Evolutionary conservation across 1,140 invertebrate genomes (phyloP), one percentile per base, ranked within the genome.

Genomic region (Neocloeon triangulifer): DNA sequence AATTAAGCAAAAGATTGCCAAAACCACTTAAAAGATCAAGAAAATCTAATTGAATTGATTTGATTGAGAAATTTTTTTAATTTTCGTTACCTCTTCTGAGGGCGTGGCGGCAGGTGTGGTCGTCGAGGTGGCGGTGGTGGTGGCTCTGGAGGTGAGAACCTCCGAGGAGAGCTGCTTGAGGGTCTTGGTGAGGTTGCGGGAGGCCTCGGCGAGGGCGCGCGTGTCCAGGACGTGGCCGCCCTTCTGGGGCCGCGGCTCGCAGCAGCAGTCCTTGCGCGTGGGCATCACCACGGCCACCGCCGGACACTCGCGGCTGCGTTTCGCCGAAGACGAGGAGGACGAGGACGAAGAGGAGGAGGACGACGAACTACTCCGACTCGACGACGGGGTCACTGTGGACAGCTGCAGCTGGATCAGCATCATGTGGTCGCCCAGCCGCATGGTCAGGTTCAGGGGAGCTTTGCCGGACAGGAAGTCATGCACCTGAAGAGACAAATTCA

Each of bases 391-490:
- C 3, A 85, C 69, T 9, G 82, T 88, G 26, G 81, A 88, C 31
- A 94, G 55, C 50, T 92, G 85, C 22, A 92, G 58, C 51, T 92
- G 85, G 34, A 94, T 89, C 33, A 92, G 64, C 85, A 92, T 91
- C 78, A 92, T 88, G 56, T 92, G 85, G 50, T 92, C 85, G 15
- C 85, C 85, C 9, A 92, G 58, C 35, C 84, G 67, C 81, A 92
- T 91, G 23, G 82, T 91, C 29, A 94, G 58, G 53, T 91, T 91
- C 16, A 94, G 55, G 10, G 88, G 88, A 17, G 82, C 82, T 52
- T 86, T 84, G 23, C 86, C 84, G 47, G 79, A 84, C 8, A 94
- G 60, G 50, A 94, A 92, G 53, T 91, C 85, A 58, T 86, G 88
- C 35, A 94, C 85, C 61, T 73, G 59, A 4, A 51, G 47, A 35